These are phyloP conservation scores for Dromococcyx pavoninus DNA, from an alignment of 2,797 vertebrate genomes.

Conservation along the genomic window DNA sequence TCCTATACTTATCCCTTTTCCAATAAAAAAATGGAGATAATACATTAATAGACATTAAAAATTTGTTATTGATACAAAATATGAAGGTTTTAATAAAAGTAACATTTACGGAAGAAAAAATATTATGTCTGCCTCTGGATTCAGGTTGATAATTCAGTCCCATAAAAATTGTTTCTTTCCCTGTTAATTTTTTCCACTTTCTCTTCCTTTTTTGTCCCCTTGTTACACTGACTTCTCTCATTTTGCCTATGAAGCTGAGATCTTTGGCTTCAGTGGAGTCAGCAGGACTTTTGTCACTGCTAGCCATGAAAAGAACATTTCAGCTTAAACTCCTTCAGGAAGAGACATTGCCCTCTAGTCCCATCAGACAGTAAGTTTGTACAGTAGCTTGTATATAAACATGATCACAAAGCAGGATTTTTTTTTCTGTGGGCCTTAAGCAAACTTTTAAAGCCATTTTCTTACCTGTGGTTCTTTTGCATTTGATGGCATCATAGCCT, in stretches of 20 bases:
- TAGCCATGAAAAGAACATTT: background rate
- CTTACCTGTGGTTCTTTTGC: slow-evolving; percentile 47
- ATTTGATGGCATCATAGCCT: background rate
- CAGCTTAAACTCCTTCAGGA: background rate
- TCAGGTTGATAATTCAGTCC: background rate
- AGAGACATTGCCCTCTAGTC: background rate
- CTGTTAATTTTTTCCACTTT: background rate
- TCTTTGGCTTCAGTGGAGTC: background rate
- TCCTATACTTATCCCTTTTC: background rate
- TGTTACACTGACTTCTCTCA: background rate
- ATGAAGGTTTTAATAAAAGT: background rate
- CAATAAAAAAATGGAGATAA: background rate
- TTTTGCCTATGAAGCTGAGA: background rate
- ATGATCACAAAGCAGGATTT: background rate
- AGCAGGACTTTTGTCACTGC: background rate
- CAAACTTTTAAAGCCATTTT: background rate
- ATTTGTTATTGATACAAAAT: background rate
- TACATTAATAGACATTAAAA: background rate
- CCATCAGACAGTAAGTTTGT: background rate
- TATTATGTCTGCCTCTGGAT: background rate
- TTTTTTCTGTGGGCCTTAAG: background rate
- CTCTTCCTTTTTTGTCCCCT: background rate
- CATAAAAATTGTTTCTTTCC: background rate
- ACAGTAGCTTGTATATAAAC: background rate
- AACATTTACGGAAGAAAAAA: background rate